A percentile compares a stretch with the other conserved stretches of the same genome.
phyloP scores from a whole-genome alignment of 2,888 invertebrate genomes.

The Parnassius apollo region DNA sequence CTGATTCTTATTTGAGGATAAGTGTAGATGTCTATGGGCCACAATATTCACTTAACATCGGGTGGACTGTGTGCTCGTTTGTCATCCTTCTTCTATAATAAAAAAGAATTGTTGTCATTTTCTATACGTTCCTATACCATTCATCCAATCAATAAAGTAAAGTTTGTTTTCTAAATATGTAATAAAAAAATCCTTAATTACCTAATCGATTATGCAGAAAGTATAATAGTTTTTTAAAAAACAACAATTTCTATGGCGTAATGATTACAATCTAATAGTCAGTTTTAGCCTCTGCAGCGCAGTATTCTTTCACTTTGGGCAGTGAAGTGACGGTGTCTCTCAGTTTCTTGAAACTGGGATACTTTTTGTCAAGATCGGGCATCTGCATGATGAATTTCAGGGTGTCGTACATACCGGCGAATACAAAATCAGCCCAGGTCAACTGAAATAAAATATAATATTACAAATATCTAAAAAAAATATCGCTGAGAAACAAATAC shows the following conservation, averaged over 20 bases:
- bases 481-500: no score
- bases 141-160: no score
- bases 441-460: slow-evolving; percentile 40
- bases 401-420: slow-evolving; percentile 73
- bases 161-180: not conserved
- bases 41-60: no score
- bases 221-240: not conserved
- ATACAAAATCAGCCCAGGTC: slow-evolving; percentile 82
- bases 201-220: not conserved
- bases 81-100: no score
- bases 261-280: slow-evolving; percentile 13
- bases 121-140: no score
- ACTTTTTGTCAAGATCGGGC: slow-evolving; percentile 48
- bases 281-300: slow-evolving; percentile 34
- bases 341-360: slow-evolving; percentile 50
- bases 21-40: no score
- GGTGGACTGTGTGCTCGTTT: no score
- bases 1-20: no score
- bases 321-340: slow-evolving; percentile 39
- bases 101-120: no score
- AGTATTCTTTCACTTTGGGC: slow-evolving; percentile 50
- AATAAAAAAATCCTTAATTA: not conserved
- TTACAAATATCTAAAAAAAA: no score
- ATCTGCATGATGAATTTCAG: slow-evolving; percentile 50
- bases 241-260: not conserved